These are phyloP conservation scores for Anomalospiza imberbis DNA, from an alignment of 2,797 vertebrate genomes.

Conservation along the genomic window DNA sequence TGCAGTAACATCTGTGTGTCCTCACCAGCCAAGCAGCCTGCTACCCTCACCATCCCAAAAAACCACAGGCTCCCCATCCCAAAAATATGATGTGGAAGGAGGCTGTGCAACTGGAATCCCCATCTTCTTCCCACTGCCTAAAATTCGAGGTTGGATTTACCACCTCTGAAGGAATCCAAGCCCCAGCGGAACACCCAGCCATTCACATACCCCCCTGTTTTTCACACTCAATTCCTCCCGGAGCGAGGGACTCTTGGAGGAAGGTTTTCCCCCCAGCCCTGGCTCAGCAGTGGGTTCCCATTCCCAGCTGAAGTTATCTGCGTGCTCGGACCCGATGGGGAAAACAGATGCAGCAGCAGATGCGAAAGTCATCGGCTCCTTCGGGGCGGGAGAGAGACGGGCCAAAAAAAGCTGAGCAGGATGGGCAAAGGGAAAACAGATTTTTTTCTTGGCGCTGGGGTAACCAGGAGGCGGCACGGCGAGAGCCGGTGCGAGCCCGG, in stretches of 20 bases:
- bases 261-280: background rate
- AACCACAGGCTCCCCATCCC: background rate
- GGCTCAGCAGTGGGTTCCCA: background rate
- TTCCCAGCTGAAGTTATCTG: conserved; percentile 57
- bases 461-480: conserved; percentile 20
- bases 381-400: conserved; percentile 10
- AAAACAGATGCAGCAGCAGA: conserved; percentile 74
- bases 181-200: background rate
- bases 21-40: background rate
- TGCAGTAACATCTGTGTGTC: background rate
- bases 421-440: conserved; percentile 42
- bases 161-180: background rate
- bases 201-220: background rate
- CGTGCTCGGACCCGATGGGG: conserved; percentile 34
- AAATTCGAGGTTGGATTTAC: background rate
- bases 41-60: background rate
- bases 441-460: conserved; percentile 19
- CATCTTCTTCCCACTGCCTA: background rate
- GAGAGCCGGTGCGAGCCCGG: conserved; percentile 3
- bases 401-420: conserved; percentile 33
- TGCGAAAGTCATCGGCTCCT: conserved; percentile 61
- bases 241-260: background rate
- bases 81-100: background rate
- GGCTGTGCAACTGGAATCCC: fast-evolving
- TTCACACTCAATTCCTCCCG: background rate